Base-by-base conservation (phyloP, 1,140 invertebrate genomes). In the Tetraneura akinire region DNA sequence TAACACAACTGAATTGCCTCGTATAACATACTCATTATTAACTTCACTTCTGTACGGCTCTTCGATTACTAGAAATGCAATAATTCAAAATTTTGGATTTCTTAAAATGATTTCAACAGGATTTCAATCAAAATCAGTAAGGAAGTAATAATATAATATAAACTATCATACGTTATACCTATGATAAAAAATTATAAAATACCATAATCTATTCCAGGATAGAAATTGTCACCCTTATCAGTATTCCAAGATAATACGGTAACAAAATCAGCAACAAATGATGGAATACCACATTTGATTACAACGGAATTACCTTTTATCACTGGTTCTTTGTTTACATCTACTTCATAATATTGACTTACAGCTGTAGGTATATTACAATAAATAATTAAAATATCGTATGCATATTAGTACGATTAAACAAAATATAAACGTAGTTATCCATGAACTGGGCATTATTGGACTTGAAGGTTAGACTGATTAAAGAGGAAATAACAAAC, bases 251-350 rank as follows among this genome's bases (percentile, higher is more conserved):
- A 91, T 47, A 93, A 89, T 71, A 97, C 93, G 82, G 90, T 90
- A 74, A 97, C 91, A 86, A 96, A 97, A 87, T 97, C 94, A 37
- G 93, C 93, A 66, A 96, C 94, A 86, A 95, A 97, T 26, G 92
- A 93, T 29, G 96, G 95, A 83, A 97, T 94, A 85, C 93, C 91
- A 88, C 96, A 97, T 86, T 95, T 95, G 66, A 98, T 88, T 83
- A 97, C 91, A 16, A 94, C 95, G 51, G 94, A 92, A 86, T 97
- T 96, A 68, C 94, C 94, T 85, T 92, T 90, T 83, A 96, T 96
- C 11, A 95, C 94, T 87, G 96, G 96, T 82, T 96, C 94, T 86
- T 96, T 96, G 87, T 94, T 93, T 83, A 95, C 94, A 86, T 96
- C 94, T 21, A 93, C 93, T 84, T 95, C 92, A 87, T 95, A 96